A percentile compares a stretch with the other conserved stretches of the same genome.
phyloP scores from a whole-genome alignment of 1,140 invertebrate genomes.

The Subanguina moxae region DNA sequence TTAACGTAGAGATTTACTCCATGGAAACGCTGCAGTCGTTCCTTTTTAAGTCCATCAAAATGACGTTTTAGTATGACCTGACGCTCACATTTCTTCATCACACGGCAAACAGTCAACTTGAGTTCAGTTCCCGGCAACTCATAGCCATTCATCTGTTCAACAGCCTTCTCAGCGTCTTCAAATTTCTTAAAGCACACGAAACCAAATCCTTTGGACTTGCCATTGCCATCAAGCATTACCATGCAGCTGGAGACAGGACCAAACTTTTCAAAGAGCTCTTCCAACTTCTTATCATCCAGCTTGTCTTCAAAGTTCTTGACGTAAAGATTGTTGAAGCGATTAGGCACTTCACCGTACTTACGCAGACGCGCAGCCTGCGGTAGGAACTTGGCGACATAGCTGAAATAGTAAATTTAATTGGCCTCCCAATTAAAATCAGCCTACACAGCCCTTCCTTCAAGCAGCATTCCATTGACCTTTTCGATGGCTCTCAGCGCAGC shows the following conservation, averaged over 20 bases:
- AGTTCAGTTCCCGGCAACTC: slow-evolving; percentile 32
- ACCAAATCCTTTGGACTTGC: slow-evolving; percentile 93
- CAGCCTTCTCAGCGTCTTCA: slow-evolving; percentile 72
- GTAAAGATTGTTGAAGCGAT: slow-evolving; percentile 96
- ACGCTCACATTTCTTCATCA: slow-evolving; percentile 95
- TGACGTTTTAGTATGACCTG: slow-evolving; percentile 92
- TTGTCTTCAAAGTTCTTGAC: slow-evolving; percentile 71
- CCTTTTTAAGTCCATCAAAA: slow-evolving; percentile 90
- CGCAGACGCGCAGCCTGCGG: slow-evolving; percentile 92
- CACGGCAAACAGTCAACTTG: slow-evolving; percentile 73
- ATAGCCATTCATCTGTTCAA: slow-evolving; percentile 43
- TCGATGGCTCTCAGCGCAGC: slow-evolving; percentile 93
- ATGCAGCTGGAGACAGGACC: slow-evolving; percentile 78
- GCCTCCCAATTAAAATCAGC: slow-evolving; percentile 5
- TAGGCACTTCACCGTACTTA: slow-evolving; percentile 91
- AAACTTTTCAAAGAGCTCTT: slow-evolving; percentile 89
- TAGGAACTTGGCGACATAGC: slow-evolving; percentile 90
- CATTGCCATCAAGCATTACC: slow-evolving; percentile 87
- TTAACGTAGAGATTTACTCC: slow-evolving; percentile 98
- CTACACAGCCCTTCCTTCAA: slow-evolving; percentile 79
- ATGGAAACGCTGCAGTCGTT: slow-evolving; percentile 77
- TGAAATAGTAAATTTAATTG: too few relatives aligned
- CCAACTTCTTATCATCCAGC: slow-evolving; percentile 83
- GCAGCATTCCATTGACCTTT: slow-evolving; percentile 87
- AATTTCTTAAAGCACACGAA: slow-evolving; percentile 98